Evolutionary conservation across 2,113 vertebrate species (phyloP), one percentile per base, ranked within the genome.

Genomic region (Pituophis catenifer): DNA sequence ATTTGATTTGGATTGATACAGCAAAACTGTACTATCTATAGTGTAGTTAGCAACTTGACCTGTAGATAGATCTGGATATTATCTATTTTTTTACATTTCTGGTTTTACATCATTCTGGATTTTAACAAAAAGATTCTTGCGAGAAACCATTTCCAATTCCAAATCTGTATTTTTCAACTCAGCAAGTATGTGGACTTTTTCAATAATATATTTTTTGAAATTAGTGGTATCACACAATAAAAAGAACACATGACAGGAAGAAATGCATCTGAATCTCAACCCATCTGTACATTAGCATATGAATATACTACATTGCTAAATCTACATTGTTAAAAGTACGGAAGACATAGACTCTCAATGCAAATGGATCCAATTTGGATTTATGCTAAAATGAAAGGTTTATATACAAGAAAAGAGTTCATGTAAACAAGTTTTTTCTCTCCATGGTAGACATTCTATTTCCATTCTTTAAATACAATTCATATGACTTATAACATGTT

Each of bases 181-280:
- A 81, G 17, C 15, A 94, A 48, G 75, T 89, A 85, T 1, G 59
- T 92, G 94, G 89, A 58, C 33, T 89, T 38, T 13, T 26, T 1
- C 92, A 89, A 70, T 15, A 88, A 0, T 59, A 21, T 93, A 59
- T 91, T 38, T 85, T 88, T 55, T 33, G 52, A 26, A 93, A 89
- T 93, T 93, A 53, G 92, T 38, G 21, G 86, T 29, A 92, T 90
- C 92, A 89, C 86, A 94, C 94, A 89, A 10, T 70, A 81, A 91
- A 0, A 65, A 0, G 70, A 52, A 88, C 33, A 93, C 75, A 2
- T 94, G 48, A 92, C 7, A 88, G 94, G 88, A 89, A 95, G 94
- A 85, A 91, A 91, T 75, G 75, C 90, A 1, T 33, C 19, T 3
- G 1, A 55, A 62, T 89, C 21, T 93, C 75, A 86, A 86, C 81